Evolutionary conservation across 2,113 vertebrate genomes (phyloP), one percentile per base, ranked within the genome.

Genomic region (Salvelinus sp.): DNA sequence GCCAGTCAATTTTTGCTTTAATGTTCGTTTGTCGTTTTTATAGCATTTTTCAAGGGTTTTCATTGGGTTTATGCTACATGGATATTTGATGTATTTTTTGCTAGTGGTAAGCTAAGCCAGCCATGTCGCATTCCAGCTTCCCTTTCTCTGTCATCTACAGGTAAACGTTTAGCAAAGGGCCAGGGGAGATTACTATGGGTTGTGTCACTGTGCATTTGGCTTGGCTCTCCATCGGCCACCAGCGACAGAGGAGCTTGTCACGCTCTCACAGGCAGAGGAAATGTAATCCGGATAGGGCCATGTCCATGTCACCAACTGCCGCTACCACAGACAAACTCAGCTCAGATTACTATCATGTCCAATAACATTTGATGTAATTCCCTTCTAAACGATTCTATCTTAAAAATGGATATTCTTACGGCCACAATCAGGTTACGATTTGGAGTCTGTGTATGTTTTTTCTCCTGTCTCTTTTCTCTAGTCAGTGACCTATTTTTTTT

Each of bases 301-400:
- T 81, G 78, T 83, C 18, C 67, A 44, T 62, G 76, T 69, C 83
- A 80, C 76, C 81, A 79, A 85, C 79, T 83, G 85, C 18, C 60
- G 20, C 79, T 85, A 82, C 82, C 57, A 47, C 76, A 28, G 65
- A 73, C 80, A 79, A 82, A 58, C 77, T 73, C 79, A 57, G 78
- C 73, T 77, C 72, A 84, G 85, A 88, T 88, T 88, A 85, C 58
- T 25, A 18, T 28, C 50, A 23, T 81, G 74, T 82, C 82, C 74
- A 73, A 85, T 82, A 86, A 72, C 73, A 78, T 83, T 88, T 86
- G 62, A 87, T 83, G 76, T 87, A 73, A 89, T 80, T 87, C 71
- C 38, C 7, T 38, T 79, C 60, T 66, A 70, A 79, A 83, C 57
- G 25, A 64, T 67, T 80, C 69, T 73, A 58, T 79, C 38, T 81